Evolutionary conservation across 2,113 vertebrate species (phyloP).

Genomic region (Lagopus leucura): DNA sequence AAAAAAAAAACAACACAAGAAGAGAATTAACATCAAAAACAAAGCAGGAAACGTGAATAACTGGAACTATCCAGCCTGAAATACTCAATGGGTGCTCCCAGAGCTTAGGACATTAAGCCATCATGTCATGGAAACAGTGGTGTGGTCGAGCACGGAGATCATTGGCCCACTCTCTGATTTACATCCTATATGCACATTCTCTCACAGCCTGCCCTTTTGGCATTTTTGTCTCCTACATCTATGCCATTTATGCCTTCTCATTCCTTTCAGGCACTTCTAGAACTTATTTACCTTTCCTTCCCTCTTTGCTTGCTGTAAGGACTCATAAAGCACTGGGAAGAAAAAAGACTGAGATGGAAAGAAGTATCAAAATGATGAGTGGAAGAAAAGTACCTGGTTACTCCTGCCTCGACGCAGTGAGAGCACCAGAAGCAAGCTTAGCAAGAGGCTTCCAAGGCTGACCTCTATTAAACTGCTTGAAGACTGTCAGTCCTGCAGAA

Average conservation of each 20-base stretch:
- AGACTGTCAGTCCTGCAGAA: neutral
- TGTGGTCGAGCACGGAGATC: neutral
- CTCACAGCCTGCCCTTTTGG: neutral
- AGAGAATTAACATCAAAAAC: neutral
- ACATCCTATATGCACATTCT: neutral
- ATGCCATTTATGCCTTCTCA: neutral
- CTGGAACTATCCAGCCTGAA: neutral
- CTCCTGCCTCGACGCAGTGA: neutral
- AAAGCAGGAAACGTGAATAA: neutral
- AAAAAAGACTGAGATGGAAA: neutral
- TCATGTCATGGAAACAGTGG: neutral
- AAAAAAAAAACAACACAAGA: neutral
- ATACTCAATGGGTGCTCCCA: neutral
- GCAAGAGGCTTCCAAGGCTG: neutral
- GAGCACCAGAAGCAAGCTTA: neutral
- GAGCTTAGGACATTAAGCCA: neutral
- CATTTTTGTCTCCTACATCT: neutral
- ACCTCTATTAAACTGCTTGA: neutral
- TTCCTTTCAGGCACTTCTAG: neutral
- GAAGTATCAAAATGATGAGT: neutral
- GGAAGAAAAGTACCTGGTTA: neutral
- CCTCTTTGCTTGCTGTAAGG: neutral
- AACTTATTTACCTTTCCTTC: neutral
- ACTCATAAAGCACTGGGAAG: neutral
- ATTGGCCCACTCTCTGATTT: neutral